Conservation (phyloP, 2,888 invertebrate species). For the Isoperla grammatica region DNA sequence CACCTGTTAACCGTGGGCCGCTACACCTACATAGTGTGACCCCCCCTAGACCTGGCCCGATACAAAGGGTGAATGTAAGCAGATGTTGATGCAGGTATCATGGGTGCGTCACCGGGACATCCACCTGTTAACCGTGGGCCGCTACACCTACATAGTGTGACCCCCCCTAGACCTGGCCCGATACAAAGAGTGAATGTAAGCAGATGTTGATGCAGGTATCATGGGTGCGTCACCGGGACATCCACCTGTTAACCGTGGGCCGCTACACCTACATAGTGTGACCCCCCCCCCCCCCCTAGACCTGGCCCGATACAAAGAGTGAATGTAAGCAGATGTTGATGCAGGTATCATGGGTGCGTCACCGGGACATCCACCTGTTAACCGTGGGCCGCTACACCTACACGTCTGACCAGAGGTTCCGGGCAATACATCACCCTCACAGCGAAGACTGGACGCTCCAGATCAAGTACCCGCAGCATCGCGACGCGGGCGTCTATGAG, state of each 20-base stretch:
- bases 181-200: too few relatives aligned
- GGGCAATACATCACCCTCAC: slow-evolving; percentile 72
- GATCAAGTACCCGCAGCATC: slow-evolving; percentile 87
- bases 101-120: slow-evolving; percentile 90
- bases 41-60: too few relatives aligned
- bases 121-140: too few relatives aligned
- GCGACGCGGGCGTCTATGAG: slow-evolving; percentile 87
- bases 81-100: slow-evolving; percentile 64
- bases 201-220: slow-evolving; percentile 64
- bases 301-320: too few relatives aligned
- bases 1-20: too few relatives aligned
- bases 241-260: slow-evolving; percentile 59
- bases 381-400: slow-evolving; percentile 88
- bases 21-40: too few relatives aligned
- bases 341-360: slow-evolving; percentile 89
- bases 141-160: too few relatives aligned
- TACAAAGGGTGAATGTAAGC: neutral
- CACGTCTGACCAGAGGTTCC: slow-evolving; percentile 85
- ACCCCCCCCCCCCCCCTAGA: too few relatives aligned
- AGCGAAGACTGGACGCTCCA: slow-evolving; percentile 85
- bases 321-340: slow-evolving; percentile 37
- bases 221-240: slow-evolving; percentile 87
- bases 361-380: slow-evolving; percentile 82
- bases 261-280: too few relatives aligned
- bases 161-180: too few relatives aligned